Conservation (phyloP, 1,140 invertebrate species). For the Spodoptera frugiperda region DNA sequence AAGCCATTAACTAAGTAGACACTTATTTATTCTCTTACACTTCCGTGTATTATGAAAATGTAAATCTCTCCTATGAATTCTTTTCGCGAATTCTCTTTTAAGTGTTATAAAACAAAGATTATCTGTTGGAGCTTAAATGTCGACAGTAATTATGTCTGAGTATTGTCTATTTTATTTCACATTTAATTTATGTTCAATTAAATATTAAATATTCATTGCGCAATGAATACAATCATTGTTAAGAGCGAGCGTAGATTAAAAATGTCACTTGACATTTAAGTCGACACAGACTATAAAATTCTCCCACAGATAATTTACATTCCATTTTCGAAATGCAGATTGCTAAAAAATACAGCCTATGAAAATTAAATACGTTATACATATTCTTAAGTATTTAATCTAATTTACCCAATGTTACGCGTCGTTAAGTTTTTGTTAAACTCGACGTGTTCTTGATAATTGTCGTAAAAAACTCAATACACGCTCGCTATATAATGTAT, state of each 20-base stretch:
- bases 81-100: conserved; percentile 24
- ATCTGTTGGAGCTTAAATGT: conserved; percentile 25
- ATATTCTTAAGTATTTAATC: conserved; percentile 33
- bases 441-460: conserved; percentile 55
- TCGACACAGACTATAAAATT: conserved; percentile 1
- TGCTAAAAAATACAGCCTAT: background rate
- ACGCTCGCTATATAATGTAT: conserved; percentile 40
- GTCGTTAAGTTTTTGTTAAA: conserved; percentile 63
- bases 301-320: conserved; percentile 18
- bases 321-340: conserved; percentile 32
- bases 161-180: conserved; percentile 25
- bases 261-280: conserved; percentile 24
- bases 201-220: conserved; percentile 13
- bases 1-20: conserved; percentile 50
- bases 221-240: conserved; percentile 21
- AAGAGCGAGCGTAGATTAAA: conserved; percentile 9
- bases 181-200: conserved; percentile 7
- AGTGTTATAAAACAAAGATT: conserved; percentile 21
- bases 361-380: background rate
- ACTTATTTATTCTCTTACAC: conserved; percentile 41
- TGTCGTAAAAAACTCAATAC: conserved; percentile 59
- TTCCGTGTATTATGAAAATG: conserved; percentile 49
- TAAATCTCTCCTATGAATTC: conserved; percentile 22
- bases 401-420: conserved; percentile 60
- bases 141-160: conserved; percentile 1